phyloP scores from a whole-genome alignment of 2,888 invertebrate genomes.

The Caenorhabditis macrosperma region DNA sequence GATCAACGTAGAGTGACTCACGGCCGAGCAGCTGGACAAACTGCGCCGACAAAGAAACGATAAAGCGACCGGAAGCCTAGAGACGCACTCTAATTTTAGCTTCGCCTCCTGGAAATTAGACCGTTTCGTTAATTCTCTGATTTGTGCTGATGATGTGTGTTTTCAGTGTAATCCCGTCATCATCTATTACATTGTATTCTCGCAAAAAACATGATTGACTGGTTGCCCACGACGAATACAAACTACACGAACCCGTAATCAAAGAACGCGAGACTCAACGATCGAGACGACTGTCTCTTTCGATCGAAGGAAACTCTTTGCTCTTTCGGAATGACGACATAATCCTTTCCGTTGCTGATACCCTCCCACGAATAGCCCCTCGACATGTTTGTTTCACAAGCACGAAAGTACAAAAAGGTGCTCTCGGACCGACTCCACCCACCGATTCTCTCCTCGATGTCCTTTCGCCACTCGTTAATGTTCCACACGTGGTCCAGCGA shows the following conservation, averaged over 20 bases:
- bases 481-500: slow-evolving; percentile 57
- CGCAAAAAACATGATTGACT: too few species aligned
- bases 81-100: too few species aligned
- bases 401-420: background rate
- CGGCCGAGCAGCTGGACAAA: background rate
- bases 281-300: background rate
- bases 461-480: slow-evolving; percentile 62
- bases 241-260: too few species aligned
- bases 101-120: too few species aligned
- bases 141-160: too few species aligned
- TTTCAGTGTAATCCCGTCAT: too few species aligned
- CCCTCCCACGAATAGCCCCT: slow-evolving; percentile 22
- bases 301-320: background rate
- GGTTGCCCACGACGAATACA: too few species aligned
- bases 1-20: background rate
- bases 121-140: too few species aligned
- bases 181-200: too few species aligned
- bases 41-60: background rate
- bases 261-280: too few species aligned
- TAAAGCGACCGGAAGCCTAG: too few species aligned
- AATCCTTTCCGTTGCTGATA: slow-evolving; percentile 7
- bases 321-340: slow-evolving; percentile 11
- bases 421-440: background rate
- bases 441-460: slow-evolving; percentile 60
- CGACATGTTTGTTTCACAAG: slow-evolving; percentile 10